Evolutionary conservation across 2,888 invertebrate species (phyloP).

Genomic region (Platerodrilus igneus): DNA sequence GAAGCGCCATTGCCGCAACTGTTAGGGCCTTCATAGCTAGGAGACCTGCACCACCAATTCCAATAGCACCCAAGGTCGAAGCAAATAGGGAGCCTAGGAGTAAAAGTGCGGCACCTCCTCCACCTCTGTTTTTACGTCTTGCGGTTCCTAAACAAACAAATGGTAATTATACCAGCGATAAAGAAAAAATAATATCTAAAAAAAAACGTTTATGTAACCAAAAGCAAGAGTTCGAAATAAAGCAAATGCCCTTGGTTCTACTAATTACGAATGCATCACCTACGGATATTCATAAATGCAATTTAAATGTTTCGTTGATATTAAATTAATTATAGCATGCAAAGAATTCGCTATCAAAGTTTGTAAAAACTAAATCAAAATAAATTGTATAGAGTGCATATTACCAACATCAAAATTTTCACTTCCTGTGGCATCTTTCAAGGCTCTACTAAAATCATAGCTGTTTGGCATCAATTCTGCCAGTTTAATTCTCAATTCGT

Average conservation of each 20-base stretch:
- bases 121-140: constrained; percentile 55
- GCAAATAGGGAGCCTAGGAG: constrained; percentile 70
- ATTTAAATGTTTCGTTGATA: too few relatives aligned
- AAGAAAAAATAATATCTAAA: too few relatives aligned
- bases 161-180: not conserved
- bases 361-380: too few relatives aligned
- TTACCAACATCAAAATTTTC: constrained; percentile 51
- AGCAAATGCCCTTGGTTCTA: too few relatives aligned
- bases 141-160: constrained; percentile 50
- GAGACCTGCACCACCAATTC: constrained; percentile 69
- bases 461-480: constrained; percentile 62
- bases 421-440: constrained; percentile 55
- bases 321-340: too few relatives aligned
- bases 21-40: constrained; percentile 66
- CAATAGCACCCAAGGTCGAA: constrained; percentile 70
- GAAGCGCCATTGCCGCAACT: constrained; percentile 65
- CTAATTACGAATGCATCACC: too few relatives aligned
- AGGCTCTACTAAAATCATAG: constrained; percentile 51
- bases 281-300: too few relatives aligned
- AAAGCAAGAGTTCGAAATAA: too few relatives aligned
- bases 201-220: too few relatives aligned
- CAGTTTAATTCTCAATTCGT: constrained; percentile 68
- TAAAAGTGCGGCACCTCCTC: constrained; percentile 53
- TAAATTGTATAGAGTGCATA: too few relatives aligned
- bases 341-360: too few relatives aligned